These are phyloP conservation scores for Spodoptera exigua DNA, from an alignment of 2,888 invertebrate species.

Conservation along the genomic window DNA sequence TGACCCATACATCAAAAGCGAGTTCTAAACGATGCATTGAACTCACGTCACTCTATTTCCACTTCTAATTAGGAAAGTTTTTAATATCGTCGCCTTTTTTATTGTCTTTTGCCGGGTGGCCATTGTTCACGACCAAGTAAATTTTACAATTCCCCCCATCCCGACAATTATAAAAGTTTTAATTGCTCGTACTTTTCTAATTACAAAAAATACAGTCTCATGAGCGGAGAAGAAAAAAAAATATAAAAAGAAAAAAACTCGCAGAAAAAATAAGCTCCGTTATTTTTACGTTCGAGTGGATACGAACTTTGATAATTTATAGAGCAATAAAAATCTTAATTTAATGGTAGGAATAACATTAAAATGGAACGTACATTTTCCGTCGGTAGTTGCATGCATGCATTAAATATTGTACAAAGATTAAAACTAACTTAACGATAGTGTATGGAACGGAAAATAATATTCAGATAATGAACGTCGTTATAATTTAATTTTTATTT, in stretches of 20 bases:
- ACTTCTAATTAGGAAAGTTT: constrained; percentile 85
- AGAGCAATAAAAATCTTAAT: constrained; percentile 62
- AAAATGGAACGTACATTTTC: constrained; percentile 41
- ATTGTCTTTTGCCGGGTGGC: constrained; percentile 80
- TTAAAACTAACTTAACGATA: constrained; percentile 38
- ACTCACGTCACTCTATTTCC: constrained; percentile 72
- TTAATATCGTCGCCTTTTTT: constrained; percentile 79
- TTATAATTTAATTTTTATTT: constrained; percentile 37
- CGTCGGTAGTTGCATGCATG: constrained; percentile 34
- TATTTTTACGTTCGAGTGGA: constrained; percentile 62
- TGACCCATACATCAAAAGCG: constrained; percentile 45
- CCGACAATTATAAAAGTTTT: constrained; percentile 88
- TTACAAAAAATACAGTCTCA: constrained; percentile 86
- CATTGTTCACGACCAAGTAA: constrained; percentile 85
- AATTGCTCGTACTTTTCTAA: constrained; percentile 88
- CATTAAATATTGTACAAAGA: constrained; percentile 31
- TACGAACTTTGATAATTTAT: constrained; percentile 65
- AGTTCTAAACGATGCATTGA: constrained; percentile 70
- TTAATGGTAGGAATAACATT: constrained; percentile 49
- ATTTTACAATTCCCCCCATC: constrained; percentile 81
- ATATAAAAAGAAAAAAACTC: constrained; percentile 67
- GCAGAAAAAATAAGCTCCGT: constrained; percentile 55
- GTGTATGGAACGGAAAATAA: constrained; percentile 21
- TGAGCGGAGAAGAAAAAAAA: constrained; percentile 77
- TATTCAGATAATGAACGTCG: constrained; percentile 24